Conservation (phyloP, 2,113 vertebrate species). For the Scomber colias region DNA sequence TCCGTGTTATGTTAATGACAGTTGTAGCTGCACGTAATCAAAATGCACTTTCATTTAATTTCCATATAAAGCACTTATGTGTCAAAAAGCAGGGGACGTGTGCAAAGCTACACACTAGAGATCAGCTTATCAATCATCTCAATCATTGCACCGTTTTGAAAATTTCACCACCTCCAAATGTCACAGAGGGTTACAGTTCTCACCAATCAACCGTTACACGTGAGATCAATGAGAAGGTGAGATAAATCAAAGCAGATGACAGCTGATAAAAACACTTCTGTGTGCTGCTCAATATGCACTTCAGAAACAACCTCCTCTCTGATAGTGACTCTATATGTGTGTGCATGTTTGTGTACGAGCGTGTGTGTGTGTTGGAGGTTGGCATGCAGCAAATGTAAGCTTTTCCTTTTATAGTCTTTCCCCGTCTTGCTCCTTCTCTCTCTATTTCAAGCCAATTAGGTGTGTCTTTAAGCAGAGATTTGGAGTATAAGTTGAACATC, state of each 20-base stretch:
- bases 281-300: constrained; percentile 8
- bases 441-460: constrained; percentile 76
- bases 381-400: constrained; percentile 20
- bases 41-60: constrained; percentile 66
- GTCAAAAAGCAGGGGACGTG: constrained; percentile 30
- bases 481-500: constrained; percentile 73
- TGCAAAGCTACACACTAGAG: constrained; percentile 18
- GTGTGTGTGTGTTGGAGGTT: constrained; percentile 15
- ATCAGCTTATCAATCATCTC: constrained; percentile 55
- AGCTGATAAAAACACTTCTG: constrained; percentile 9
- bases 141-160: constrained; percentile 12
- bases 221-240: constrained; percentile 72
- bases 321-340: not conserved
- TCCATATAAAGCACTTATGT: constrained; percentile 72
- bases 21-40: constrained; percentile 35
- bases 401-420: not conserved
- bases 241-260: constrained; percentile 28
- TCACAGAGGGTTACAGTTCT: constrained; percentile 31
- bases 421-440: constrained; percentile 19
- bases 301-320: constrained; percentile 7
- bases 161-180: constrained; percentile 27
- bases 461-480: constrained; percentile 72
- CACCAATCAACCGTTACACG: not conserved
- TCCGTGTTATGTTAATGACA: constrained; percentile 64
- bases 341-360: not conserved